A percentile compares a stretch with the other conserved stretches of the same genome.
Conservation (phyloP, 2,113 vertebrate species). For the Coryphaenoides rupestris region DNA sequence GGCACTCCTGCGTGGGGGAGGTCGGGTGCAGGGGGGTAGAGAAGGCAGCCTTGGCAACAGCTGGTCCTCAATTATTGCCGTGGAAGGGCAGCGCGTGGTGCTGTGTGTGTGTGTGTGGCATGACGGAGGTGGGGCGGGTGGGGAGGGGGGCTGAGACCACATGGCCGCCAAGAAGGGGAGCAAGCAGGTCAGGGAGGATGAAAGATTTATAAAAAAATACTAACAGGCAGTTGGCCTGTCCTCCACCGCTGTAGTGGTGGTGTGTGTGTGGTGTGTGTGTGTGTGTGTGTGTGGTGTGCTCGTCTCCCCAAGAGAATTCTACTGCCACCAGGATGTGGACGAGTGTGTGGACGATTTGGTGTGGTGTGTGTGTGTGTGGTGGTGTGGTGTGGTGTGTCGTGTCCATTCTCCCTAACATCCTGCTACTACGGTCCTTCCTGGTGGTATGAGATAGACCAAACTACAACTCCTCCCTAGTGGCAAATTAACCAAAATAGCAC, state of each 20-base stretch:
- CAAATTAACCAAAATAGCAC: too few species aligned
- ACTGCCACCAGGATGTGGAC: too few species aligned
- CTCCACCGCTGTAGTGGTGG: constrained; percentile 30
- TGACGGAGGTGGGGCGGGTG: constrained; percentile 42
- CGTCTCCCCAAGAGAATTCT: too few species aligned
- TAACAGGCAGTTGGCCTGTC: constrained; percentile 74
- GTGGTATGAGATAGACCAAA: constrained; percentile 22
- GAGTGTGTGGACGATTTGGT: too few species aligned
- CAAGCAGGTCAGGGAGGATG: constrained; percentile 79
- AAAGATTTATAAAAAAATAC: constrained; percentile 84
- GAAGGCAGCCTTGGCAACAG: constrained; percentile 82
- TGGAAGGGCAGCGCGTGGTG: constrained; percentile 58
- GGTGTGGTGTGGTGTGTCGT: too few species aligned
- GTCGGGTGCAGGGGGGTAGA: constrained; percentile 49
- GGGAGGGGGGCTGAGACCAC: constrained; percentile 62
- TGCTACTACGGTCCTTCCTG: constrained; percentile 41
- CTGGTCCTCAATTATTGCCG: constrained; percentile 80
- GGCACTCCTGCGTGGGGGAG: neutral
- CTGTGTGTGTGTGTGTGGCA: constrained; percentile 32
- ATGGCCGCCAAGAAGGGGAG: constrained; percentile 78
- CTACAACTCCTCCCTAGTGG: constrained; percentile 2
- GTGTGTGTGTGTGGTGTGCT: too few species aligned
- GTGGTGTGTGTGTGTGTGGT: constrained; percentile 2
- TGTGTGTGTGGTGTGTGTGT: neutral
- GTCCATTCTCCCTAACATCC: constrained; percentile 30